Evolutionary conservation across 2,797 vertebrate species (phyloP).

Genomic region (Galago senegalensis): DNA sequence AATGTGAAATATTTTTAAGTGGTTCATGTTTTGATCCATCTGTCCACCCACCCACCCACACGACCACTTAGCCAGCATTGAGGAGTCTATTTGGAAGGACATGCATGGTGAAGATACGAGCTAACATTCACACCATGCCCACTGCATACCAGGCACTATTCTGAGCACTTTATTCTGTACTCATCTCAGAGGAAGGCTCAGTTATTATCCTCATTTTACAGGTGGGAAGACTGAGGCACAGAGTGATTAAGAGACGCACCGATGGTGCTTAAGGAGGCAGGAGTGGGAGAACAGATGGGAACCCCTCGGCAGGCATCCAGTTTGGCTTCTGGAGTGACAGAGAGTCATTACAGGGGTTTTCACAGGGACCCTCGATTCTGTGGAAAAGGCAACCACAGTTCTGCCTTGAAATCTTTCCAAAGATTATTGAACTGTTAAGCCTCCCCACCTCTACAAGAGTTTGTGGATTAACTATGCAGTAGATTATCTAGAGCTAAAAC

Average conservation of each 20-base stretch:
- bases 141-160: accelerated
- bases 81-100: neutral
- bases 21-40: neutral
- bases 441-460: neutral
- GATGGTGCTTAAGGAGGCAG: neutral
- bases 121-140: accelerated
- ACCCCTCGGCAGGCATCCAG: neutral
- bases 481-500: neutral
- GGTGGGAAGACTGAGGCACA: neutral
- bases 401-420: neutral
- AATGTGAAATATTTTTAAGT: neutral
- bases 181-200: neutral
- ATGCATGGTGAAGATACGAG: neutral
- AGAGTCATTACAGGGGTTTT: neutral
- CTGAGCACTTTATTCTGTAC: neutral
- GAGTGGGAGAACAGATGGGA: neutral
- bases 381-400: neutral
- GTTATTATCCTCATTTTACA: neutral
- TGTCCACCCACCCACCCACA: neutral
- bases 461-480: neutral
- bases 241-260: neutral
- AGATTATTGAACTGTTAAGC: neutral
- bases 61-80: neutral
- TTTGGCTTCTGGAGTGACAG: neutral
- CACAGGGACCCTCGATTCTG: neutral